These are phyloP conservation scores for Oceanodroma tethys DNA, from an alignment of 2,113 vertebrate species.

Conservation along the genomic window DNA sequence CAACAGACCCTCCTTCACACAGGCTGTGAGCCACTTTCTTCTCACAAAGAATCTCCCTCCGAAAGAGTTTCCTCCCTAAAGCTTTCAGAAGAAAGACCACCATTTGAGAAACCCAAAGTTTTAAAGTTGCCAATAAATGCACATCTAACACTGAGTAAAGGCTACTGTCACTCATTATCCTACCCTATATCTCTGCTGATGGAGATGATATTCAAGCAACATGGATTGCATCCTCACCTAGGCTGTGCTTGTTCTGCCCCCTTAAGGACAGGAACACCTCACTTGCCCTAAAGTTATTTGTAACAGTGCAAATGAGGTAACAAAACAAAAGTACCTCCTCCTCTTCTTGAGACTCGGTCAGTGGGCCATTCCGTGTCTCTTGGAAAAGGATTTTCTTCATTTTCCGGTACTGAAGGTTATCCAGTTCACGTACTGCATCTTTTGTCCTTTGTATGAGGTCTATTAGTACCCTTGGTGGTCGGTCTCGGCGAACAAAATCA, in stretches of 20 bases:
- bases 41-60: not conserved
- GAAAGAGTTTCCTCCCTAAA: not conserved
- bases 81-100: not conserved
- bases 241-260: not conserved
- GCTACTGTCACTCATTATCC: not conserved
- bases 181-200: not conserved
- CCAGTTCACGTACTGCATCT: slow-evolving; percentile 94
- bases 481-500: slow-evolving; percentile 91
- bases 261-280: not conserved
- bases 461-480: slow-evolving; percentile 84
- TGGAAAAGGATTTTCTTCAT: slow-evolving; percentile 99
- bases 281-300: not conserved
- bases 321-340: slow-evolving; percentile 80
- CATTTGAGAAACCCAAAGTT: not conserved
- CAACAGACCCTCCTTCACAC: not conserved
- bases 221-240: not conserved
- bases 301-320: not conserved
- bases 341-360: slow-evolving; percentile 93
- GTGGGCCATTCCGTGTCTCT: slow-evolving; percentile 89
- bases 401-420: slow-evolving; percentile 97
- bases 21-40: not conserved
- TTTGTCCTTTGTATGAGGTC: slow-evolving; percentile 98
- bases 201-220: not conserved
- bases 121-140: not conserved
- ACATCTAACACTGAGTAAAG: not conserved